phyloP scores from a whole-genome alignment of 2,113 vertebrate species.

The Colossoma macropomum region DNA sequence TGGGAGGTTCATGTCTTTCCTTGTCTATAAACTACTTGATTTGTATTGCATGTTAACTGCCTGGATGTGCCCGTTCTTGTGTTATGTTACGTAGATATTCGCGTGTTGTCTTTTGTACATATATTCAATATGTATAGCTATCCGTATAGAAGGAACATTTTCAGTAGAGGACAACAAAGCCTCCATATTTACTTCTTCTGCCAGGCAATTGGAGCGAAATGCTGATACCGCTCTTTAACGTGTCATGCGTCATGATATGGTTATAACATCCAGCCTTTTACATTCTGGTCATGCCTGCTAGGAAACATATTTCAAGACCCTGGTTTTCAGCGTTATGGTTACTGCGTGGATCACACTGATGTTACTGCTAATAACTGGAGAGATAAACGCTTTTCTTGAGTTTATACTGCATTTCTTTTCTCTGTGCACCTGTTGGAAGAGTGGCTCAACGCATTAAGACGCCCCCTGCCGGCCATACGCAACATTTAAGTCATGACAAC shows the following conservation, averaged over 20 bases:
- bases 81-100: no score
- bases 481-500: neutral
- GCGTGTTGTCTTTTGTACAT: no score
- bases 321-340: neutral
- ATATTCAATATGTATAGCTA: no score
- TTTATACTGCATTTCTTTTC: neutral
- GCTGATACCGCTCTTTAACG: neutral
- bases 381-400: neutral
- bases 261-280: neutral
- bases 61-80: no score
- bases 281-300: neutral
- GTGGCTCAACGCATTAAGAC: constrained; percentile 5
- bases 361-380: neutral
- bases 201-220: neutral
- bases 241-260: neutral
- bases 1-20: no score
- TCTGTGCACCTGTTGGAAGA: constrained; percentile 62
- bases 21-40: no score
- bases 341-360: neutral
- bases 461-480: constrained; percentile 51
- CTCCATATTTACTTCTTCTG: neutral
- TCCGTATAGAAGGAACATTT: neutral
- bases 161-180: neutral
- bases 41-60: no score
- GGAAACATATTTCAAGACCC: neutral